Conservation (phyloP, 2,888 invertebrate species). For the Ormyrus rosae region DNA sequence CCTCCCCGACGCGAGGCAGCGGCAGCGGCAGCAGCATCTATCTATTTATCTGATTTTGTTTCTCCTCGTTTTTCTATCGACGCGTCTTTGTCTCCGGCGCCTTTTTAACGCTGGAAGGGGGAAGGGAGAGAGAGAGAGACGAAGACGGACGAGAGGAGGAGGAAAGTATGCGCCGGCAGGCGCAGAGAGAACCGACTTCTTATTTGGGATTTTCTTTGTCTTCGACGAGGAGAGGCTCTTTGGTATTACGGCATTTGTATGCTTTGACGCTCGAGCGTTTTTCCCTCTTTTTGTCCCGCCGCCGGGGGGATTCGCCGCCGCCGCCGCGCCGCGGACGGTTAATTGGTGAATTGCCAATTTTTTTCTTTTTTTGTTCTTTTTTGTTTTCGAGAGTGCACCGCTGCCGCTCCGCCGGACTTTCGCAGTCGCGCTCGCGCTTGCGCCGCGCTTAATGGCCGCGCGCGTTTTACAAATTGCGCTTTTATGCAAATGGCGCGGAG, state of each 20-base stretch:
- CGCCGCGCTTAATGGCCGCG: too few species aligned
- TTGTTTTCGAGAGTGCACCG: neutral
- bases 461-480: too few species aligned
- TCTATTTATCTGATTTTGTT: slow-evolving; percentile 26
- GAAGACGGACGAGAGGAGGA: neutral
- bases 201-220: slow-evolving; percentile 54
- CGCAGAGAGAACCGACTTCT: slow-evolving; percentile 5
- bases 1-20: too few species aligned
- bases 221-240: slow-evolving; percentile 8
- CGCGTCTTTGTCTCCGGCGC: neutral
- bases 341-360: too few species aligned
- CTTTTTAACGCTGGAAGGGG: neutral
- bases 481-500: too few species aligned
- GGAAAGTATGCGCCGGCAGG: slow-evolving; percentile 26
- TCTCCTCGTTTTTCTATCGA: neutral
- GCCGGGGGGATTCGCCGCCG: too few species aligned
- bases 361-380: neutral
- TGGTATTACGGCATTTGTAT: neutral
- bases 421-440: too few species aligned
- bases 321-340: too few species aligned
- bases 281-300: neutral
- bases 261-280: too few species aligned
- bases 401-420: neutral
- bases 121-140: neutral
- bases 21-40: neutral